These are phyloP conservation scores for Rhinoptilus africanus DNA, from an alignment of 2,113 vertebrate species.

Conservation along the genomic window DNA sequence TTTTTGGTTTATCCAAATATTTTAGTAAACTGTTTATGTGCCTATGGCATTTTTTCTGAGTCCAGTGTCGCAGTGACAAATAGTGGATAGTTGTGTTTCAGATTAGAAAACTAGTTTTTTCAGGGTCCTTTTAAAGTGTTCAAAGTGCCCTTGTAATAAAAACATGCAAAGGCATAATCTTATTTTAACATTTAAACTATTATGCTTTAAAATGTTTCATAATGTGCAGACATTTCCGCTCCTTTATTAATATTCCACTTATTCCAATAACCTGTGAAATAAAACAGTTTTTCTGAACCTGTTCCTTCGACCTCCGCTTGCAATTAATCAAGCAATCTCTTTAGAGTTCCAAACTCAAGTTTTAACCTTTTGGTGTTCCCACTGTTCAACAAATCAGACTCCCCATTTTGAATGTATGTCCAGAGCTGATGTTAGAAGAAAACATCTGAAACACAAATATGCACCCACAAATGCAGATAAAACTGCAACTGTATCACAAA, in stretches of 20 bases:
- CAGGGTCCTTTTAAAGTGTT: background rate
- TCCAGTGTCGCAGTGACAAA: background rate
- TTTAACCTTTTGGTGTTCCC: background rate
- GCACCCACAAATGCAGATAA: background rate
- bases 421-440: background rate
- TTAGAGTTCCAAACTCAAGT: background rate
- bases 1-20: background rate
- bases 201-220: background rate
- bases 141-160: background rate
- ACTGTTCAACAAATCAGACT: background rate
- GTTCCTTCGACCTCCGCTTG: background rate
- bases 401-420: background rate
- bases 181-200: background rate
- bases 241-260: background rate
- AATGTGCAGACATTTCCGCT: background rate
- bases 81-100: background rate
- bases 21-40: background rate
- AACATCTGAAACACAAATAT: background rate
- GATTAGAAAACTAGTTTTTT: background rate
- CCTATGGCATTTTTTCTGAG: background rate
- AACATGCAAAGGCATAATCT: background rate
- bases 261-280: background rate
- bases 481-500: background rate
- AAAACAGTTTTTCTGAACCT: background rate
- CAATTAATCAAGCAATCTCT: background rate